Percentiles rank a stretch among this genome's conserved stretches.
Conservation (phyloP, 2,797 vertebrate genomes). For the Dendrocincla tyrannina region DNA sequence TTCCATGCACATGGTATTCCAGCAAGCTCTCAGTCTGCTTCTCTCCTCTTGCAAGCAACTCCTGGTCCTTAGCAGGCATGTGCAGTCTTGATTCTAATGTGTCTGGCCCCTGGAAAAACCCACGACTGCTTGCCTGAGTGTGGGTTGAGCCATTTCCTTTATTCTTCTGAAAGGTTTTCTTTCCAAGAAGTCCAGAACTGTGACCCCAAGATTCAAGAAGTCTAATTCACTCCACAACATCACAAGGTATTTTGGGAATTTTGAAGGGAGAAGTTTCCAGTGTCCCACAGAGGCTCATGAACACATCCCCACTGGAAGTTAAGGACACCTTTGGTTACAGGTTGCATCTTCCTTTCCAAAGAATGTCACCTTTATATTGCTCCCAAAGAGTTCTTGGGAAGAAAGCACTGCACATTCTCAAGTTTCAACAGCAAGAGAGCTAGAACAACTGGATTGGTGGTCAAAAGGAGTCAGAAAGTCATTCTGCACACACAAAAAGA, state of each 20-base stretch:
- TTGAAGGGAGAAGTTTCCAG: neutral
- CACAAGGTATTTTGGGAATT: neutral
- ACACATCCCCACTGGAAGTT: neutral
- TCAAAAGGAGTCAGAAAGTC: neutral
- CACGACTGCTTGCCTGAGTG: neutral
- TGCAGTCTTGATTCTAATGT: neutral
- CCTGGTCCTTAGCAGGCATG: neutral
- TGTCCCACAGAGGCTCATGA: neutral
- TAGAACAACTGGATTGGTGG: neutral
- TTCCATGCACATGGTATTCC: accelerated
- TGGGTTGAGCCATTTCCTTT: neutral
- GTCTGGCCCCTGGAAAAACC: neutral
- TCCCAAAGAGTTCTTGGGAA: neutral
- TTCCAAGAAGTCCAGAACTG: neutral
- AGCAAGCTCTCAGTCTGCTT: neutral
- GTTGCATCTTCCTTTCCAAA: neutral
- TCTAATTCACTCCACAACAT: neutral
- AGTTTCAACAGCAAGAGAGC: neutral
- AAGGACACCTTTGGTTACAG: neutral
- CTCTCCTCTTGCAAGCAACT: neutral
- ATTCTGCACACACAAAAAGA: neutral
- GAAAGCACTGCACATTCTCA: neutral
- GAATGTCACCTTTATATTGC: neutral
- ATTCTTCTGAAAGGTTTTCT: neutral
- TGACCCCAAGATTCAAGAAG: neutral